Evolutionary conservation across 1,140 invertebrate genomes (phyloP), one percentile per base, ranked within the genome.

Genomic region (Drosophila ananassae): DNA sequence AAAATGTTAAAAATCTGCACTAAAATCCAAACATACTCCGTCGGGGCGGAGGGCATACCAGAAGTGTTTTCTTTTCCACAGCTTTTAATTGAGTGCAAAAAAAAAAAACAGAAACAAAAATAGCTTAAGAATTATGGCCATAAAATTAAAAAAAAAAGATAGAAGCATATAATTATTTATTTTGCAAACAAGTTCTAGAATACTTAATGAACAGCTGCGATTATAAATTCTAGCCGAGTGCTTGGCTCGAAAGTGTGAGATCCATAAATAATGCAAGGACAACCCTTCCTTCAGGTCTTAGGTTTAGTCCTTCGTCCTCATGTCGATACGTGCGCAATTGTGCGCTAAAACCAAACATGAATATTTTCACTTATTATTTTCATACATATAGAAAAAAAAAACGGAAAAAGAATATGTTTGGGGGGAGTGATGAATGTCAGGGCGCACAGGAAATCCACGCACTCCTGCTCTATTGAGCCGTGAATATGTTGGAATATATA

Each of bases 401-500:
- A 47, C 17, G 17, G 17, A 22, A 22, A 17, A 44, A 7, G 17
- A 17, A 44, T 24, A 28, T 28, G 25, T 53, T 37, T 13, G 46
- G 9, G 17, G n/a, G n/a, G 22, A n/a, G 41, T n/a, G 28, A 17
- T 24, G n/a, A 9, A 10, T 47, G 47, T 12, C 12, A 34, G 37
- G 56, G 3, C 47, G 39, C 50, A 64, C 63, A 59, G 75, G 75
- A 82, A 81, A 73, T 61, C 79, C 68, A 81, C 67, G 60, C 69
- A 52, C 55, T 62, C 60, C 63, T 57, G 37, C 67, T 83, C 84
- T 79, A 89, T 89, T 89, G 79, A 89, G 84, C 76, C 83, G 76
- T 89, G 84, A 89, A 89, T 89, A 89, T 89, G 79, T 77, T 83
- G 84, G 83, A 89, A 89, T 89, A 89, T 89, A 79, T 89, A 89